Percentiles rank a stretch among this genome's conserved stretches.
Conservation (phyloP, 2,888 invertebrate genomes). For the Papilio demoleus region DNA sequence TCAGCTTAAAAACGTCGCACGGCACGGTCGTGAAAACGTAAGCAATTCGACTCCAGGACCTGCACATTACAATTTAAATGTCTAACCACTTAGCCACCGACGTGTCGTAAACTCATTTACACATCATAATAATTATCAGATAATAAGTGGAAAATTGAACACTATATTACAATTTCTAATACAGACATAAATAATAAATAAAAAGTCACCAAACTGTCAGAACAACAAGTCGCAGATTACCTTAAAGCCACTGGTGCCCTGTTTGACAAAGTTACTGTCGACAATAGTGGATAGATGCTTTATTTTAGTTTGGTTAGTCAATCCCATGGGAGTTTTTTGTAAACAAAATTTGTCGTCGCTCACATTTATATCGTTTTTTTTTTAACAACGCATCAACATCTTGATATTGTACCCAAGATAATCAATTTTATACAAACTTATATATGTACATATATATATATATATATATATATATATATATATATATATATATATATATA, state of each 20-base stretch:
- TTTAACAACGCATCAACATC: neutral
- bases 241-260: constrained; percentile 3
- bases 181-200: neutral
- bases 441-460: neutral
- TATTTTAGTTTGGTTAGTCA: constrained; percentile 23
- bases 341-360: neutral
- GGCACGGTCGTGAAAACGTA: too few species aligned
- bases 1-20: too few species aligned
- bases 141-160: neutral
- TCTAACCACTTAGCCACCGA: too few species aligned
- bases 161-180: neutral
- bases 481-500: too few species aligned
- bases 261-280: constrained; percentile 16
- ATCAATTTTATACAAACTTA: neutral
- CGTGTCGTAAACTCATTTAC: too few species aligned
- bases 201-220: neutral
- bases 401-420: neutral
- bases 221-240: neutral
- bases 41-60: too few species aligned
- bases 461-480: too few species aligned
- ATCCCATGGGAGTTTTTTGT: constrained; percentile 13
- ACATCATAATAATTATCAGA: neutral
- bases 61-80: too few species aligned
- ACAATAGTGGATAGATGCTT: constrained; percentile 22
- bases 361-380: neutral